These are phyloP conservation scores for Ispidina picta DNA, from an alignment of 2,797 vertebrate genomes.

Conservation along the genomic window DNA sequence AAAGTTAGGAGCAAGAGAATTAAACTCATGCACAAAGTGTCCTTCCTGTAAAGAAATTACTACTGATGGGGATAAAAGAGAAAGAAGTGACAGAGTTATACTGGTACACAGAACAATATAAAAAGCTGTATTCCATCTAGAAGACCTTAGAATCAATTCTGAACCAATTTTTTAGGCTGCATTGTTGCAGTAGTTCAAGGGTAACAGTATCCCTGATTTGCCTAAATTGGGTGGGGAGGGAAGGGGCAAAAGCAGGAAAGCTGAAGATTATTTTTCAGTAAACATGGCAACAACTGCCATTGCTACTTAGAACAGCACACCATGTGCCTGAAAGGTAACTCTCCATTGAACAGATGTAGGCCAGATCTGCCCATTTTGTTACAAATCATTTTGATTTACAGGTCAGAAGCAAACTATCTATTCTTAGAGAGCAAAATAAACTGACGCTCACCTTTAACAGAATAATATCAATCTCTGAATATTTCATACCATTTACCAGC, in stretches of 20 bases:
- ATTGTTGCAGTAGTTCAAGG: neutral
- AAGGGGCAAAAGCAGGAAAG: neutral
- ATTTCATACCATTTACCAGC: conserved; percentile 98
- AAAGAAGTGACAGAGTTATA: neutral
- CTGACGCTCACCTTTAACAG: conserved; percentile 89
- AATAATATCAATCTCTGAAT: conserved; percentile 98
- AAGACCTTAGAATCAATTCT: neutral
- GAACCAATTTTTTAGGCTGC: neutral
- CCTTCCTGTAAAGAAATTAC: neutral
- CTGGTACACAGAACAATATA: neutral
- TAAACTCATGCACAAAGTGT: neutral
- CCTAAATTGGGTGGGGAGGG: accelerated
- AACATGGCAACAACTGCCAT: accelerated
- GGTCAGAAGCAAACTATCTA: neutral
- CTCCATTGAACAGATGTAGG: neutral
- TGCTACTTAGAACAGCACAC: neutral
- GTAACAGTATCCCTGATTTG: neutral
- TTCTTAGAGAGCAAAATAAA: neutral
- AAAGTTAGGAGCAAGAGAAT: neutral
- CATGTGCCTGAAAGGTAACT: neutral
- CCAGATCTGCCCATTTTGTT: neutral
- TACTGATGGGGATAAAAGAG: neutral
- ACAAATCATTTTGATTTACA: neutral
- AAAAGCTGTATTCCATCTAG: neutral
- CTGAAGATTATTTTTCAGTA: neutral